Evolutionary conservation across 2,888 invertebrate species (phyloP), one percentile per base, ranked within the genome.

Genomic region (Mesoligia furuncula): DNA sequence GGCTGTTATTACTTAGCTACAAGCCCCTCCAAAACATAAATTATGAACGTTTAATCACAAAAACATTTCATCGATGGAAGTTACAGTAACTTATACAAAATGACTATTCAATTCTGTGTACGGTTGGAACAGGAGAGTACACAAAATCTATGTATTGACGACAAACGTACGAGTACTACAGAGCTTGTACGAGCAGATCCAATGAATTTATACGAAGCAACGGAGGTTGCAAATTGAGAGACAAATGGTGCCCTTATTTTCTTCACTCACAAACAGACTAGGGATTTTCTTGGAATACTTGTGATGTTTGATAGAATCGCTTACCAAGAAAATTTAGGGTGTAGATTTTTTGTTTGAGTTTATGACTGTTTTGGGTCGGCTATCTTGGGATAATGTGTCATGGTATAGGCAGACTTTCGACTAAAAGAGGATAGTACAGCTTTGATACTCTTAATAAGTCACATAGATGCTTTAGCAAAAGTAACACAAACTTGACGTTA

Each of bases 221-320:
- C 48, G 54, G 75, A 69, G 84, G 68, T 76, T 77, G 76, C 77
- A 79, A 84, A 81, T 84, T 77, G 79, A 73, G 51, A 80, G 48
- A 72, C 66, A 86, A 85, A 78, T 76, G 73, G 61, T 45, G 45
- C 13, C 45, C 39, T 67, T 70, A 69, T 69, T 77, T 57, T 57
- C n/a, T 80, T 45, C 39, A 45, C 71, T 80, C 45, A 48, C 72
- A 57, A 64, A 72, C 45, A 64, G n/a, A 64, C 62, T 72, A 8
- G 9, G 48, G 48, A 39, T 71, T 76, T 71, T 57, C 39, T 62
- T n/a, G 36, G 15, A 15, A 75, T 51, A 42, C 61, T 39, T 42
- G 31, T 74, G 45, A 57, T 27, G 7, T 70, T 54, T 51, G 20
- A 42, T 54, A 11, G 20, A 24, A 17, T 0, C 31, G 20, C 20